Evolutionary conservation across 2,888 invertebrate genomes (phyloP).

Genomic region (Eutolmus rufibarbis): DNA sequence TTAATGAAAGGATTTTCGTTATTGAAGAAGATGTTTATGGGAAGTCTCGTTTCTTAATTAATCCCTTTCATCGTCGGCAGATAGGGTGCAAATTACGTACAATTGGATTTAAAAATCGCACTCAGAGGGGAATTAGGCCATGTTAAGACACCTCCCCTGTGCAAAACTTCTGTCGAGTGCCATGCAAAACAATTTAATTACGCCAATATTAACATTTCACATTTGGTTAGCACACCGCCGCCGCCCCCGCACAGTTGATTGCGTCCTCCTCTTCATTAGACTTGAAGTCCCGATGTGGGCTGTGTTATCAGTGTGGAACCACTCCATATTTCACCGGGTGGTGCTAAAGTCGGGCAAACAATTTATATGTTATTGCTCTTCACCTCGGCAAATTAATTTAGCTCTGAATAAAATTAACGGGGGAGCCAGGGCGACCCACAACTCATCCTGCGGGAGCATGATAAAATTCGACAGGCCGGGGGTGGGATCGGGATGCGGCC

Average conservation of each 20-base stretch:
- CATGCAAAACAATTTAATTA: slow-evolving; percentile 24
- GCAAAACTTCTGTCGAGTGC: not conserved
- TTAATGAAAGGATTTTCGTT: not conserved
- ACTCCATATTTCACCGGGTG: slow-evolving; percentile 19
- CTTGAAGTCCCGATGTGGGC: slow-evolving; percentile 6
- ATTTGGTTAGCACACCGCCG: not conserved
- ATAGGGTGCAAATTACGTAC: not conserved
- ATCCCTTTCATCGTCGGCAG: not conserved
- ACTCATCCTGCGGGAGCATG: slow-evolving; percentile 14
- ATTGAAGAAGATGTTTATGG: not conserved
- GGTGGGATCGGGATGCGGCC: not conserved
- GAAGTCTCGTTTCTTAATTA: not conserved
- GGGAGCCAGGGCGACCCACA: not conserved
- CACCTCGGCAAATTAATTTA: slow-evolving; percentile 32
- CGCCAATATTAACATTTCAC: slow-evolving; percentile 30
- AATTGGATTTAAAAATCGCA: not conserved
- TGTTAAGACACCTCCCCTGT: not conserved
- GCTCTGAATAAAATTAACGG: slow-evolving; percentile 31
- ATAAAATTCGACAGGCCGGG: slow-evolving; percentile 21
- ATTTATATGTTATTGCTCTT: slow-evolving; percentile 17
- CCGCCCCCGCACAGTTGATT: not conserved
- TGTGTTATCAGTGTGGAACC: slow-evolving; percentile 7
- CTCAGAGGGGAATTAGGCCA: not conserved
- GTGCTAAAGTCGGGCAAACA: slow-evolving; percentile 8
- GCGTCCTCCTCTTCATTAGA: slow-evolving; percentile 9